Conservation (phyloP, 2,113 vertebrate species). For the Synchiropus splendidus region DNA sequence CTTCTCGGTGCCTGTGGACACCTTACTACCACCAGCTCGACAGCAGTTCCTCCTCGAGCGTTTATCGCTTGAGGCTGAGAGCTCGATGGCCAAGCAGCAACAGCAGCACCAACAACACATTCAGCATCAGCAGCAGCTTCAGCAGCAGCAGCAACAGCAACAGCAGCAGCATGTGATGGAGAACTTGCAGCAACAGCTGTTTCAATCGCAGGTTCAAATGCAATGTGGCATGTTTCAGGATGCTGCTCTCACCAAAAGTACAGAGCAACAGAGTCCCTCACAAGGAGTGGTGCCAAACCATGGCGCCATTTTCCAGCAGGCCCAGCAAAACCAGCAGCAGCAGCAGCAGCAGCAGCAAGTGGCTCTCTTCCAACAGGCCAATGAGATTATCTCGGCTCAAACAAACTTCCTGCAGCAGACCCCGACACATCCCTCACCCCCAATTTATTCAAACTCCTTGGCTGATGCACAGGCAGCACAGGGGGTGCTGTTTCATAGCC, state of each 20-base stretch:
- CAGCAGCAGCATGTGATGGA: constrained; percentile 80
- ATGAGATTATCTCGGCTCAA: constrained; percentile 84
- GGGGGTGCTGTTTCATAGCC: constrained; percentile 71
- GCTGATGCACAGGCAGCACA: constrained; percentile 75
- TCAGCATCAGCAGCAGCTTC: constrained; percentile 72
- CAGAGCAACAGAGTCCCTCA: constrained; percentile 72
- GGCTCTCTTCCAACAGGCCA: constrained; percentile 80
- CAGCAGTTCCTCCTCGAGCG: constrained; percentile 72
- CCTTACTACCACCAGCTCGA: constrained; percentile 77
- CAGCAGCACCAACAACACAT: constrained; percentile 77
- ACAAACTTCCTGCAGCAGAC: constrained; percentile 85
- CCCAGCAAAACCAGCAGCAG: constrained; percentile 54
- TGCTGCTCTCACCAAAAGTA: no score
- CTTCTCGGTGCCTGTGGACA: constrained; percentile 75
- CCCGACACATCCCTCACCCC: constrained; percentile 72
- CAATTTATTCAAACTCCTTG: constrained; percentile 79
- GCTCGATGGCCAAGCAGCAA: constrained; percentile 69
- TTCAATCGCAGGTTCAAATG: constrained; percentile 85
- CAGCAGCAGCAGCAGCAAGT: constrained; percentile 69
- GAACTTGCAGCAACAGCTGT: constrained; percentile 75
- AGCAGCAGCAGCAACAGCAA: constrained; percentile 58
- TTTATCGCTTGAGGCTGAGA: constrained; percentile 76
- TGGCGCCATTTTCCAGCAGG: constrained; percentile 70
- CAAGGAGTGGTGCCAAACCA: constrained; percentile 71
- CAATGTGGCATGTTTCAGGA: no score